Conservation (phyloP, 2,113 vertebrate species). For the Dendropsophus ebraccatus region DNA sequence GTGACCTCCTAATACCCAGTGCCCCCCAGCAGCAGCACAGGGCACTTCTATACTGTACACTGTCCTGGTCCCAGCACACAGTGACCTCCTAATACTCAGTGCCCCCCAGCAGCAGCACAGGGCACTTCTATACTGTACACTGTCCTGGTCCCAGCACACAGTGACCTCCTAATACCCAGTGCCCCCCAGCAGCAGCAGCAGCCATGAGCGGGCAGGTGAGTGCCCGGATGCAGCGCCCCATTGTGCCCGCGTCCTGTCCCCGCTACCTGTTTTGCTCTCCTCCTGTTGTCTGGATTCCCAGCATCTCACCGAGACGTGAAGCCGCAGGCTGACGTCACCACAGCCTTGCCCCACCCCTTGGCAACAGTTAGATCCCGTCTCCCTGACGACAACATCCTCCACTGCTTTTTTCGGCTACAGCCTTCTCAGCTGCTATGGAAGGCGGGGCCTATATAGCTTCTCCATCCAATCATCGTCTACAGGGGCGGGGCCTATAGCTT, state of each 20-base stretch:
- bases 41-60: no score
- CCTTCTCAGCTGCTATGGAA: not conserved
- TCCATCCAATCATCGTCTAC: fast-evolving
- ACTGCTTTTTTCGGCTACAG: constrained; percentile 19
- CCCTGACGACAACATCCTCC: constrained; percentile 61
- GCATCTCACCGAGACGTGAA: not conserved
- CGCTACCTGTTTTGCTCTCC: not conserved
- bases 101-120: no score
- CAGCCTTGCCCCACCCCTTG: constrained; percentile 60
- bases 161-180: no score
- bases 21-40: no score
- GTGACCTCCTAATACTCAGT: no score
- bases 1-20: no score
- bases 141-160: no score
- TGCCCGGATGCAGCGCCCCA: no score
- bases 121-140: no score
- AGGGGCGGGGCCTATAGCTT: not conserved
- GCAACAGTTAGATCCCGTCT: constrained; percentile 63
- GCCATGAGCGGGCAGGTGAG: no score
- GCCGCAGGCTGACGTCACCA: constrained; percentile 67
- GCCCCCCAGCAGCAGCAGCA: no score
- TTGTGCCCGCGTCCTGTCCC: not conserved
- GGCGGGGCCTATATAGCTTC: not conserved
- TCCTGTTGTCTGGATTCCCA: not conserved
- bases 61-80: no score